Evolutionary conservation across 2,888 invertebrate species (phyloP), one percentile per base, ranked within the genome.

Genomic region (Thyatira batis): DNA sequence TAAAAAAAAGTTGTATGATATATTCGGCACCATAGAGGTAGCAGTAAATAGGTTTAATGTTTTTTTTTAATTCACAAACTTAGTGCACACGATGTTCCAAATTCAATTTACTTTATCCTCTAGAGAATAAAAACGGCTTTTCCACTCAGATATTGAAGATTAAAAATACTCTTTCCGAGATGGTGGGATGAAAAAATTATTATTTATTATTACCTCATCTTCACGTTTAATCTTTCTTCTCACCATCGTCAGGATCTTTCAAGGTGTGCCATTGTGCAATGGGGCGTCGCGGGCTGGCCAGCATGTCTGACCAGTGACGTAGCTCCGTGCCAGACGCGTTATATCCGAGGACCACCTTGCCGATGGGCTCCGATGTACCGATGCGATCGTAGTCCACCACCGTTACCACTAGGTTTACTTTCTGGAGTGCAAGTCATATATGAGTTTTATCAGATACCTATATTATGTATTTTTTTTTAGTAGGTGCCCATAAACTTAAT

Each of bases 341-440:
- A 93, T 98, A 98, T 53, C 99, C 99, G 75, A 99, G 94, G 67
- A 99, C 95, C 69, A 98, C 98, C 92, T 98, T 97, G 68, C 99
- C 99, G 85, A 99, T 99, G 50, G 99, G 99, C 92, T 99, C 99
- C 78, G 99, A 99, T 55, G 99, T 99, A 67, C 99, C 99, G 92
- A 99, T 99, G 89, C 99, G 97, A 93, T 99, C 99, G 93, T 99
- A 99, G 93, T 99, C 99, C 91, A 99, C 99, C 85, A 99, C 99
- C 62, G 99, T 99, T 82, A 99, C 96, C 91, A 98, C 96, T 94
- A 99, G 94, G 92, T 98, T 97, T 85, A 99, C 99, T 97, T 99
- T 99, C 99, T 99, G 94, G 66, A 78, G 82, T 76, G 75, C 74
- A 80, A 81, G 73, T 74, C 54, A 61, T 20, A 56, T 53, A 52